Evolutionary conservation across 2,797 vertebrate species (phyloP).

Genomic region (Cottoperca gobio): DNA sequence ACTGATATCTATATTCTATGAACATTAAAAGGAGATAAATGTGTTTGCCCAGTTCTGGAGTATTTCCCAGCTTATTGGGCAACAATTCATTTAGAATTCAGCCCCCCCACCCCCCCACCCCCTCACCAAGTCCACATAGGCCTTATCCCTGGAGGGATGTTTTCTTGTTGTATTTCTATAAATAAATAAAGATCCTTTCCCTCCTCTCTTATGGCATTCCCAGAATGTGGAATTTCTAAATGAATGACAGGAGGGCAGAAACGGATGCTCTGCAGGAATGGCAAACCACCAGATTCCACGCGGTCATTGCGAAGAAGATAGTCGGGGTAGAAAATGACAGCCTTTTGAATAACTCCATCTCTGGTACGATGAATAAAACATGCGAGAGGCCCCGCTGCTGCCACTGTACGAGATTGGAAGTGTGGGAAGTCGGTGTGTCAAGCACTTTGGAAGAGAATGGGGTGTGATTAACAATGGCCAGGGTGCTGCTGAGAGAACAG

Average conservation of each 20-base stretch:
- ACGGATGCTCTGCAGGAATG: conserved; percentile 37
- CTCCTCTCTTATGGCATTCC: conserved; percentile 22
- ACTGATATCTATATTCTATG: conserved; percentile 13
- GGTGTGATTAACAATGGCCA: conserved; percentile 75
- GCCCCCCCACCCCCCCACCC: no score
- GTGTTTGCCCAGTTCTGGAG: conserved; percentile 26
- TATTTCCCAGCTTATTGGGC: conserved; percentile 23
- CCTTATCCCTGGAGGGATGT: not conserved
- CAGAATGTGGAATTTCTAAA: conserved; percentile 34
- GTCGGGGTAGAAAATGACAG: conserved; percentile 53
- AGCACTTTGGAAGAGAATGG: conserved; percentile 70
- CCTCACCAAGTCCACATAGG: not conserved
- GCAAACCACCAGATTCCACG: conserved; percentile 52
- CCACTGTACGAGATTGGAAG: conserved; percentile 64
- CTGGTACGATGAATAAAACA: conserved; percentile 76
- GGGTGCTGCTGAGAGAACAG: conserved; percentile 59
- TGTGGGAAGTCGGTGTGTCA: conserved; percentile 66
- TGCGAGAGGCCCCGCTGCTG: conserved; percentile 53
- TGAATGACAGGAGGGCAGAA: conserved; percentile 30
- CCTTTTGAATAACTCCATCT: conserved; percentile 67
- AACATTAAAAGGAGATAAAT: conserved; percentile 28
- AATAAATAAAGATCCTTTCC: not conserved
- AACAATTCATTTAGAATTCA: conserved; percentile 22
- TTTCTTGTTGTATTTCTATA: not conserved
- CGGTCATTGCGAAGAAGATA: conserved; percentile 41